Conservation (phyloP, 2,113 vertebrate species). For the Colossoma macropomum region DNA sequence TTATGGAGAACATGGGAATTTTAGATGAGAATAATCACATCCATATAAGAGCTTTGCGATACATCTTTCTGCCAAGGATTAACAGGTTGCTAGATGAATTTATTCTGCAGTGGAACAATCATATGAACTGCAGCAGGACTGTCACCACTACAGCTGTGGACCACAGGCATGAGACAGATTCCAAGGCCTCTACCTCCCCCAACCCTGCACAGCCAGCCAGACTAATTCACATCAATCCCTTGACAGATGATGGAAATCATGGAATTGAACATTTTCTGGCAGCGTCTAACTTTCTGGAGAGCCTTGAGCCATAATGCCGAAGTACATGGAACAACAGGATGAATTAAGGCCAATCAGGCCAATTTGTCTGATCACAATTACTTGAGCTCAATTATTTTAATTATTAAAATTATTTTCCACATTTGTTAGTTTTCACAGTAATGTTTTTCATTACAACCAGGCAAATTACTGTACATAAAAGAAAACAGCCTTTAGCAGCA, state of each 20-base stretch:
- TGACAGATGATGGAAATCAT: slow-evolving; percentile 15
- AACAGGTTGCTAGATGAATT: slow-evolving; percentile 9
- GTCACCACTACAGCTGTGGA: slow-evolving; percentile 16
- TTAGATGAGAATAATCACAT: slow-evolving; percentile 5
- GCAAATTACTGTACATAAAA: too few relatives aligned
- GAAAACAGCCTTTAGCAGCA: too few relatives aligned
- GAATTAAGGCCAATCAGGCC: too few relatives aligned
- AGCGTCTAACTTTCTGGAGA: background rate
- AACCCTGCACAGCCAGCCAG: background rate
- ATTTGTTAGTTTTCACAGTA: too few relatives aligned
- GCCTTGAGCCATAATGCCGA: too few relatives aligned
- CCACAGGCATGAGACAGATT: background rate
- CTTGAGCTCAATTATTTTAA: too few relatives aligned
- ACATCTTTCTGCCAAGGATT: slow-evolving; percentile 15
- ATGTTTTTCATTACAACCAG: too few relatives aligned
- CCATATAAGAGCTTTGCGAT: background rate
- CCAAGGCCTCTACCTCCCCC: background rate
- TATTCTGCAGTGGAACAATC: slow-evolving; percentile 8
- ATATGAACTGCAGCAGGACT: background rate
- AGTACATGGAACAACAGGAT: too few relatives aligned
- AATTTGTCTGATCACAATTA: too few relatives aligned
- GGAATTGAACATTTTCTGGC: slow-evolving; percentile 21
- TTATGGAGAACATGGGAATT: slow-evolving; percentile 36
- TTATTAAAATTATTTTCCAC: too few relatives aligned
- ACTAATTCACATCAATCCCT: background rate